A percentile compares a stretch with the other conserved stretches of the same genome.
phyloP scores from a whole-genome alignment of 2,113 vertebrate species.

The Zosterops pallidus region DNA sequence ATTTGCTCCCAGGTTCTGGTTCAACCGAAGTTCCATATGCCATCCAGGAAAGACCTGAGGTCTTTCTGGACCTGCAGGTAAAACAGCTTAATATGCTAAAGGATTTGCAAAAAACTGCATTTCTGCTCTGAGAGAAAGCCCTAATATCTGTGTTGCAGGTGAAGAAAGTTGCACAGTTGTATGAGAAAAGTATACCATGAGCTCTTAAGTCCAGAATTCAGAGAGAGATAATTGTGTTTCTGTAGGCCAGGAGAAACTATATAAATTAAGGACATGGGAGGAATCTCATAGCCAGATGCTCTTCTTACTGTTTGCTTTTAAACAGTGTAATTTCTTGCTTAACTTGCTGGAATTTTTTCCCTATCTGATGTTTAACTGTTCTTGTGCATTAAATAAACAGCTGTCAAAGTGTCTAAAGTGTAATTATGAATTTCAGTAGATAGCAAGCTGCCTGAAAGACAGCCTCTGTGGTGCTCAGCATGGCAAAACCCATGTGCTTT shows the following conservation, averaged over 20 bases:
- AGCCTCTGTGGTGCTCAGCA: background rate
- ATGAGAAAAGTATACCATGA: background rate
- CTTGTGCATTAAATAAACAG: background rate
- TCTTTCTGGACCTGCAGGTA: background rate
- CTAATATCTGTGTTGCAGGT: background rate
- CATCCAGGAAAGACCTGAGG: background rate
- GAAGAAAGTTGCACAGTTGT: background rate
- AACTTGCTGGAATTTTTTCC: background rate
- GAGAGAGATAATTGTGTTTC: background rate
- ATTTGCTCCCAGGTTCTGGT: background rate
- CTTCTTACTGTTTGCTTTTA: background rate
- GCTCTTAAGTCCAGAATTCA: background rate
- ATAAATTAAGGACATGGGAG: background rate
- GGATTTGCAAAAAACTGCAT: background rate
- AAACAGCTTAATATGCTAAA: background rate
- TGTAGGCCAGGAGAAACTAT: background rate
- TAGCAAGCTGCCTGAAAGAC: background rate
- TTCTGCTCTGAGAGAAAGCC: background rate
- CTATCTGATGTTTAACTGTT: background rate
- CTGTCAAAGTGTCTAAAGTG: background rate
- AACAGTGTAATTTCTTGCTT: background rate
- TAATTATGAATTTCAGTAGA: background rate
- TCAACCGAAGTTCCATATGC: background rate
- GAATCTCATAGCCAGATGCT: background rate
- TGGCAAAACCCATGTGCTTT: background rate